A percentile compares a stretch with the other conserved stretches of the same genome.
These are phyloP conservation scores for Suricata suricatta DNA, from an alignment of 2,113 vertebrate genomes.

Conservation along the genomic window DNA sequence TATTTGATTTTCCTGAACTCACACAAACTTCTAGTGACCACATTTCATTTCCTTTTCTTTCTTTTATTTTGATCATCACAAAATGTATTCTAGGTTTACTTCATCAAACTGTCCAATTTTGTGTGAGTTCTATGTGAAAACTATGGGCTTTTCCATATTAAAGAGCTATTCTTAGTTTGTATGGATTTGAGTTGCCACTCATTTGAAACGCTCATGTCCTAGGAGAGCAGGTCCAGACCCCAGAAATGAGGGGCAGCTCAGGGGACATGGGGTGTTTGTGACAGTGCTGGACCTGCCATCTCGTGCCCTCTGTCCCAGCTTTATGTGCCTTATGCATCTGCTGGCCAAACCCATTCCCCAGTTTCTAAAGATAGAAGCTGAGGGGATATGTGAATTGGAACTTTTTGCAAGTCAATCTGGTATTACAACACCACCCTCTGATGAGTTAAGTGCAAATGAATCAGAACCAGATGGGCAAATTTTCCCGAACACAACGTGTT, in stretches of 20 bases:
- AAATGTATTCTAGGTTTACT: slow-evolving; percentile 14
- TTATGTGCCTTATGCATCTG: background rate
- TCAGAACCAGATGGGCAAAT: slow-evolving; percentile 68
- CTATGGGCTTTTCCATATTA: background rate
- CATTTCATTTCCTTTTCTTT: background rate
- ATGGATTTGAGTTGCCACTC: background rate
- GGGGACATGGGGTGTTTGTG: background rate
- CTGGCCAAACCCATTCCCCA: background rate
- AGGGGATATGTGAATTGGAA: slow-evolving; percentile 12
- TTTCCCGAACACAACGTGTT: slow-evolving; percentile 54
- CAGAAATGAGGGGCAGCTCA: background rate
- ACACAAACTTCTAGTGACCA: background rate
- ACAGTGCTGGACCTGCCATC: background rate
- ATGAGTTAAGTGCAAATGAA: slow-evolving; percentile 74
- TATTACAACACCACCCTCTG: slow-evolving; percentile 61
- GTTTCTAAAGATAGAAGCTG: slow-evolving; percentile 18
- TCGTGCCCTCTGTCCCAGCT: background rate
- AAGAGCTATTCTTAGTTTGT: background rate
- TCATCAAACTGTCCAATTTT: background rate
- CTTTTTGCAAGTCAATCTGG: slow-evolving; percentile 55
- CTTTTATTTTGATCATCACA: background rate
- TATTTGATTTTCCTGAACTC: slow-evolving; percentile 38
- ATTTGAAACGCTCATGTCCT: background rate
- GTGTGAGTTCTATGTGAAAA: background rate
- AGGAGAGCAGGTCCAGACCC: background rate